Conservation (phyloP, 1,140 invertebrate species). For the Sycobia sp. region DNA sequence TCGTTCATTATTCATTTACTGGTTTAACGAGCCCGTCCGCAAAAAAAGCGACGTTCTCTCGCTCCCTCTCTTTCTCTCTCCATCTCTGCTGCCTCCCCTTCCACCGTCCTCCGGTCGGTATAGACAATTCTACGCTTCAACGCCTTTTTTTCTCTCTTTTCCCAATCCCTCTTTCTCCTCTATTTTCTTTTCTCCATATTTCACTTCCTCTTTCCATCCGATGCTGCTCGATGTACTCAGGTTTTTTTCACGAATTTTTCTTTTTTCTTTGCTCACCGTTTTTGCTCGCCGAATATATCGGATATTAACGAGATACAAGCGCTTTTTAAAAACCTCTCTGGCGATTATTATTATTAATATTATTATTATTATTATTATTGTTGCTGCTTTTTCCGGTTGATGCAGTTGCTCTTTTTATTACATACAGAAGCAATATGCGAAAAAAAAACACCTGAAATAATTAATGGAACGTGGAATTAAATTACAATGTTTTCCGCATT, state of each 20-base stretch:
- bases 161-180: background rate
- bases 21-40: slow-evolving; percentile 44
- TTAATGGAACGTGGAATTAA: no score
- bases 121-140: slow-evolving; percentile 13
- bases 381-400: background rate
- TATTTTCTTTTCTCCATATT: background rate
- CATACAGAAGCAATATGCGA: no score
- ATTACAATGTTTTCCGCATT: no score
- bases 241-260: no score
- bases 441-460: no score
- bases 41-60: slow-evolving; percentile 37
- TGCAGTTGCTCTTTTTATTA: no score
- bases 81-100: background rate
- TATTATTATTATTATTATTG: slow-evolving; percentile 2
- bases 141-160: slow-evolving; percentile 14
- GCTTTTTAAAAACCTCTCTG: slow-evolving; percentile 3
- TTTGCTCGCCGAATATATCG: background rate
- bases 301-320: slow-evolving; percentile 10
- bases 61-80: slow-evolving; percentile 16
- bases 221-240: background rate
- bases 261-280: no score
- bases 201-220: background rate
- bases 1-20: slow-evolving; percentile 46
- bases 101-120: background rate
- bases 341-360: background rate